phyloP scores from a whole-genome alignment of 2,797 vertebrate species.

The Pseudotriccus pelzelni region DNA sequence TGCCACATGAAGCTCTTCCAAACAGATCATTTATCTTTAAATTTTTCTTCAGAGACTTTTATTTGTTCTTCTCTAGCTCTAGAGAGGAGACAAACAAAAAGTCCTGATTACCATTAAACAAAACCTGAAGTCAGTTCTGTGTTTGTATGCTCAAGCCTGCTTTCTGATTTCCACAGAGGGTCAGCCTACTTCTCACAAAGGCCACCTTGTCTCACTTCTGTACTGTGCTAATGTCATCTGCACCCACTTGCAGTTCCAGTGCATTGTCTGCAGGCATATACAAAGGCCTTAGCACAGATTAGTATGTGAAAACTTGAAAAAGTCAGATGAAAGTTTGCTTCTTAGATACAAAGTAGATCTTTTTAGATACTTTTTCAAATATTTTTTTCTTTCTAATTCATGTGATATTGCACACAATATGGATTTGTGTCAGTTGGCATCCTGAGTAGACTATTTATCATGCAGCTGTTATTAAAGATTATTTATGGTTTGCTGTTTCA shows the following conservation, averaged over 20 bases:
- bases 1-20: background rate
- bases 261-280: background rate
- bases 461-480: background rate
- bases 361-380: background rate
- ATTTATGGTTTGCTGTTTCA: background rate
- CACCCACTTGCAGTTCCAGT: background rate
- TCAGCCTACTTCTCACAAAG: background rate
- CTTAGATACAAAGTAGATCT: background rate
- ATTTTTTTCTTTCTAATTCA: background rate
- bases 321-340: background rate
- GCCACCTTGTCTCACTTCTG: background rate
- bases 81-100: background rate
- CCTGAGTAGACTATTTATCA: background rate
- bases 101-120: background rate
- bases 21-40: background rate
- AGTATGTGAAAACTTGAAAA: background rate
- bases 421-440: background rate
- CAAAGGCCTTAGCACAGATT: background rate
- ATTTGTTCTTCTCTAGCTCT: background rate
- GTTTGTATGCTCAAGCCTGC: rapidly evolving
- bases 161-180: background rate
- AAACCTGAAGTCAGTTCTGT: background rate
- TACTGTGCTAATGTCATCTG: background rate
- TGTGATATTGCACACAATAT: background rate
- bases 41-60: background rate